These are phyloP conservation scores for Chouioia cunea DNA, from an alignment of 2,888 invertebrate species.

Conservation along the genomic window DNA sequence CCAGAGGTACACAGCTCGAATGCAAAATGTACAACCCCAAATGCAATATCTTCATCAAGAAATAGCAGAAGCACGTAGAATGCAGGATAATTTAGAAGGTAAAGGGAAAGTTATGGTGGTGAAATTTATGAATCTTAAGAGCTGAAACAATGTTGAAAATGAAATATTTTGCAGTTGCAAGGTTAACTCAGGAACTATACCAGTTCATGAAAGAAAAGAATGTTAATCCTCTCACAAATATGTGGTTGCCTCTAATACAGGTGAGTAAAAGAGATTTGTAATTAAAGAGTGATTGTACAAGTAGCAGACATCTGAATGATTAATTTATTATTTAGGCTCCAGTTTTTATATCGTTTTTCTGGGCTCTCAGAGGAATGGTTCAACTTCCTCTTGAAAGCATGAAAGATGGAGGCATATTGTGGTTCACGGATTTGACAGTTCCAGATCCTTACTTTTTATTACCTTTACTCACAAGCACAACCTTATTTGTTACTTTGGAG, in stretches of 20 bases:
- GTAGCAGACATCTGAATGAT: not conserved
- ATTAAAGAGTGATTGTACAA: not conserved
- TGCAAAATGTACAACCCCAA: slow-evolving; percentile 90
- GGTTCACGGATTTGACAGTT: slow-evolving; percentile 94
- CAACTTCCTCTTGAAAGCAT: slow-evolving; percentile 92
- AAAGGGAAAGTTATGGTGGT: slow-evolving; percentile 47
- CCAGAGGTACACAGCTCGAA: slow-evolving; percentile 83
- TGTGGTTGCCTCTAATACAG: slow-evolving; percentile 83
- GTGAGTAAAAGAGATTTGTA: slow-evolving; percentile 67
- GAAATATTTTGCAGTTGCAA: slow-evolving; percentile 71
- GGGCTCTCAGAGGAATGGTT: slow-evolving; percentile 89
- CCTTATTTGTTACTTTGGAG: slow-evolving; percentile 87
- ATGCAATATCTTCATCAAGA: slow-evolving; percentile 84
- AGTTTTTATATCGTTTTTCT: slow-evolving; percentile 92
- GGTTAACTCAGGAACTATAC: slow-evolving; percentile 83
- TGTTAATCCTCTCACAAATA: slow-evolving; percentile 83
- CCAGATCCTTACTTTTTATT: slow-evolving; percentile 90
- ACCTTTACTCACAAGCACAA: slow-evolving; percentile 86
- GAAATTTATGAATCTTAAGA: slow-evolving; percentile 5
- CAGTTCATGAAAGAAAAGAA: slow-evolving; percentile 85
- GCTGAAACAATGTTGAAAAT: not conserved
- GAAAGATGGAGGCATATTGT: slow-evolving; percentile 87
- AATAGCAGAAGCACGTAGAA: slow-evolving; percentile 87
- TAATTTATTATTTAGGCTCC: slow-evolving; percentile 73
- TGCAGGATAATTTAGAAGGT: slow-evolving; percentile 85